phyloP scores from a whole-genome alignment of 2,888 invertebrate species.

The Pandemis corylana region DNA sequence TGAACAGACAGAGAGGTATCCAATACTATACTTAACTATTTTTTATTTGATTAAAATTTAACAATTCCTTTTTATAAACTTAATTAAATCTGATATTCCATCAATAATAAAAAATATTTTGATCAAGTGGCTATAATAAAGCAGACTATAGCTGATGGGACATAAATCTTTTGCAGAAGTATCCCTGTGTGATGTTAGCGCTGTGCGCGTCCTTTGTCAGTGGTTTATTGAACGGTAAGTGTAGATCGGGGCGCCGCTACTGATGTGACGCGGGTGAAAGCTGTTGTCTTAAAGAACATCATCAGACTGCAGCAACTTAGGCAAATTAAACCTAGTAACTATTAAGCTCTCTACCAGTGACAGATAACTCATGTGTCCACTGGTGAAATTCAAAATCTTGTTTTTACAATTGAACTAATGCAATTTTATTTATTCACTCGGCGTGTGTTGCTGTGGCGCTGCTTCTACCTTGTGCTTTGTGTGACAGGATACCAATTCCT shows the following conservation, averaged over 20 bases:
- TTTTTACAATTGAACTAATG: slow-evolving; percentile 79
- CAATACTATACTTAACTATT: slow-evolving; percentile 79
- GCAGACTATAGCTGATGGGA: slow-evolving; percentile 87
- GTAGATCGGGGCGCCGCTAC: slow-evolving; percentile 81
- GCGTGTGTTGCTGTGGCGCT: slow-evolving; percentile 86
- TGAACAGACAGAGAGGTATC: slow-evolving; percentile 85
- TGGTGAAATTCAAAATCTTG: slow-evolving; percentile 71
- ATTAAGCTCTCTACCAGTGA: slow-evolving; percentile 70
- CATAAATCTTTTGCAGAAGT: slow-evolving; percentile 92
- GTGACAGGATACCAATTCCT: slow-evolving; percentile 85
- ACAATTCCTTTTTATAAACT: slow-evolving; percentile 56
- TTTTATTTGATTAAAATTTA: slow-evolving; percentile 59
- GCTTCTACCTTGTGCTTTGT: slow-evolving; percentile 86
- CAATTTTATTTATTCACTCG: slow-evolving; percentile 83
- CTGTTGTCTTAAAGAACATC: slow-evolving; percentile 59
- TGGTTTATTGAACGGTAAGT: slow-evolving; percentile 88
- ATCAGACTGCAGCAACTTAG: slow-evolving; percentile 68
- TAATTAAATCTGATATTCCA: slow-evolving; percentile 48
- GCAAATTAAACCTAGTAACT: slow-evolving; percentile 65
- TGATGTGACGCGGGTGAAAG: slow-evolving; percentile 68
- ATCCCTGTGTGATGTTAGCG: slow-evolving; percentile 88
- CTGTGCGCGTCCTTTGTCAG: slow-evolving; percentile 87
- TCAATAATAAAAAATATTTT: slow-evolving; percentile 38
- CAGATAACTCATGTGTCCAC: slow-evolving; percentile 49
- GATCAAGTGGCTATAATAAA: slow-evolving; percentile 58